Evolutionary conservation across 1,140 invertebrate species (phyloP), one percentile per base, ranked within the genome.

Genomic region (Prorops nasuta): DNA sequence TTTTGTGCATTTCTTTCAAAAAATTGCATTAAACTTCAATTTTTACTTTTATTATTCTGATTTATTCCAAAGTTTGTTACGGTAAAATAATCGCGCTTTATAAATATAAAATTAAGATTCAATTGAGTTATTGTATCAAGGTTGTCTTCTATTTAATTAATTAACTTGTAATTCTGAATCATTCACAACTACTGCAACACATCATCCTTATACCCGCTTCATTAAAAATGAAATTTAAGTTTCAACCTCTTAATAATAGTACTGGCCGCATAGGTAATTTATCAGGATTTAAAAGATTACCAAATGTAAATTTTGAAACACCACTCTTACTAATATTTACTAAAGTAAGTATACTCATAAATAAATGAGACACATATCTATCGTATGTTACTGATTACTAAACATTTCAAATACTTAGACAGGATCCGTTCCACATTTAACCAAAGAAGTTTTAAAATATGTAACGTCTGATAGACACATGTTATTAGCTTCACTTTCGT

Each of bases 341-440:
- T 9, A 83, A 74, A 58, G 81, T 83, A 77, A 60, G 49, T 49
- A 37, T 46, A 8, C 36, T 16, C 18, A 48, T 44, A 1, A 47
- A 50, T 3, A 41, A 17, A 1, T 28, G 18, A 19, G 12, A 47
- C 8, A 8, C 28, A 16, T 9, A 37, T 32, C 36, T 18, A 32
- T 34, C 52, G 39, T 21, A 15, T 41, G 47, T 36, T 19, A 22
- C 14, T 37, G 7, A 28, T 17, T 43, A 53, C 42, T 10, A 16
- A 34, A 37, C 3, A 9, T 36, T 14, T 37, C 8, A 12, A 7
- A 32, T 53, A 52, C 66, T 32, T 51, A 86, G 82, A 74, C 76
- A 44, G 85, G 84, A 8, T 80, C 81, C 56, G 74, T 86, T 44
- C 86, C 86, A 1, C 83, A 86, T 66, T 69, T 87, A 8, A 84